A percentile compares a stretch with the other conserved stretches of the same genome.
Conservation (phyloP, 2,888 invertebrate genomes). For the Tinea pellionella region DNA sequence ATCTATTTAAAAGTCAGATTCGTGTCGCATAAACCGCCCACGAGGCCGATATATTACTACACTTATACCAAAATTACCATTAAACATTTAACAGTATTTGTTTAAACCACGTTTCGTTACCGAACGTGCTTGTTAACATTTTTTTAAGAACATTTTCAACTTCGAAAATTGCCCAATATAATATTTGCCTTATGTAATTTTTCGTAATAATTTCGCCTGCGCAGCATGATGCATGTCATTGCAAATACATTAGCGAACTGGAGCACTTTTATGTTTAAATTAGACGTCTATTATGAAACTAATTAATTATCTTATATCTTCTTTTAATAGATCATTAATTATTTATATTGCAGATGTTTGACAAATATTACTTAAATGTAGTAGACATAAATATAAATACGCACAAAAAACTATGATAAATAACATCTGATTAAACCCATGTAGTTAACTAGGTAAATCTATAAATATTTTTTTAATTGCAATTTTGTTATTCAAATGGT, state of each 20-base stretch:
- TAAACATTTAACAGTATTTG: slow-evolving; percentile 19
- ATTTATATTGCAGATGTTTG: background rate
- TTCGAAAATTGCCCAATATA: background rate
- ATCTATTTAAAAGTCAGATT: slow-evolving; percentile 1
- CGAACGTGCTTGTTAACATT: slow-evolving; percentile 21
- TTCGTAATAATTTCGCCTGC: background rate
- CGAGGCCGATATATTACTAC: background rate
- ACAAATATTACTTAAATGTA: background rate
- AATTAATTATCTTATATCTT: background rate
- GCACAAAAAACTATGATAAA: no score
- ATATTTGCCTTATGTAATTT: background rate
- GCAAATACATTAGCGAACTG: background rate
- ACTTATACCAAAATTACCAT: slow-evolving; percentile 17
- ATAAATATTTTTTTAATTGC: no score
- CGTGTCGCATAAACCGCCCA: slow-evolving; percentile 11
- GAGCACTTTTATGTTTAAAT: background rate
- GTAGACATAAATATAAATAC: no score
- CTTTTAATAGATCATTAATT: background rate
- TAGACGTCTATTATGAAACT: background rate
- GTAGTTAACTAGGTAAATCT: no score
- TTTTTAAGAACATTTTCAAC: slow-evolving; percentile 5
- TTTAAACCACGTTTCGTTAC: slow-evolving; percentile 19
- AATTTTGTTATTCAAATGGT: no score
- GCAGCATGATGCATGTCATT: background rate
- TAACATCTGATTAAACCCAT: no score